Percentiles rank a stretch among this genome's conserved stretches.
phyloP scores from a whole-genome alignment of 2,113 vertebrate genomes.

The Cisticola juncidis region DNA sequence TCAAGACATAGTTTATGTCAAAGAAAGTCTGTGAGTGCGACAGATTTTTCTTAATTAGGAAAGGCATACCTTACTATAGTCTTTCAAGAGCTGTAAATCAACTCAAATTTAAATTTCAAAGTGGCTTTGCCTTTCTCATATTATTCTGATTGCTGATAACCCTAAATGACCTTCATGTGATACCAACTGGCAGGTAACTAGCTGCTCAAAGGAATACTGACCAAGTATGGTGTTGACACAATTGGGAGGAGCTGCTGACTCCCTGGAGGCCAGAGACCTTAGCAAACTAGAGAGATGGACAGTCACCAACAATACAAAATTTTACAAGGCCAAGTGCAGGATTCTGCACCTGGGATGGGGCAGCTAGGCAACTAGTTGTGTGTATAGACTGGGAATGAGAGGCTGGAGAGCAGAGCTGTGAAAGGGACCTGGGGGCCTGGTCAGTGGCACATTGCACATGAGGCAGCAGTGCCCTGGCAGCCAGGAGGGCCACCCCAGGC shows the following conservation, averaged over 20 bases:
- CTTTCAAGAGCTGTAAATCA: constrained; percentile 10
- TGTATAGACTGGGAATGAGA: too few species aligned
- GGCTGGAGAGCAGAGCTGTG: not conserved
- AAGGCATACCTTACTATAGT: not conserved
- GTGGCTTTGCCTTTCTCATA: not conserved
- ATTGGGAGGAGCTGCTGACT: too few species aligned
- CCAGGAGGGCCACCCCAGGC: fast-evolving
- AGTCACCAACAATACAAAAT: not conserved
- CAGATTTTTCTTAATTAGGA: not conserved
- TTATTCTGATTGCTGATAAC: not conserved
- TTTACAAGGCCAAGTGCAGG: fast-evolving
- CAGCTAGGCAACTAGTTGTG: fast-evolving
- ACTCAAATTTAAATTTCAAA: not conserved
- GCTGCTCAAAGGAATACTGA: not conserved
- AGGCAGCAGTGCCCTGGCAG: not conserved
- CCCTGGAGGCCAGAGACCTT: not conserved
- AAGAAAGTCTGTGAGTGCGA: not conserved
- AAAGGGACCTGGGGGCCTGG: not conserved
- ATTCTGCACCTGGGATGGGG: too few species aligned
- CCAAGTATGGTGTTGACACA: not conserved
- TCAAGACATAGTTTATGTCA: not conserved
- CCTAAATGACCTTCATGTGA: not conserved
- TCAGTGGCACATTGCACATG: fast-evolving
- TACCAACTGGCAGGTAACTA: not conserved
- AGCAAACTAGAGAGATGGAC: too few species aligned